phyloP scores from a whole-genome alignment of 2,888 invertebrate species.

The Colostygia pectinataria region DNA sequence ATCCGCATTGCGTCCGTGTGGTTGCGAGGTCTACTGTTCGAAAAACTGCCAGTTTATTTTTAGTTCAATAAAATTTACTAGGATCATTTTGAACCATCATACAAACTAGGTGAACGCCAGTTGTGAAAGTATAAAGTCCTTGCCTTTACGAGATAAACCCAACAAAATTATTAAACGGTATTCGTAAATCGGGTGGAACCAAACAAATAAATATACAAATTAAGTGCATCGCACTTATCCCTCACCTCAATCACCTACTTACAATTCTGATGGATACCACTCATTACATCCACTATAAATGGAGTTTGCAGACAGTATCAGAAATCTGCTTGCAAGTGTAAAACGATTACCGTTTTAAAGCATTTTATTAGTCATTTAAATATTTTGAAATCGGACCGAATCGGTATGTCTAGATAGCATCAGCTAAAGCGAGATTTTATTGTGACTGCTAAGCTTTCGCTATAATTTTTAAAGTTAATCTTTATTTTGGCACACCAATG shows the following conservation, averaged over 20 bases:
- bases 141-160: no score
- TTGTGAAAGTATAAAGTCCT: no score
- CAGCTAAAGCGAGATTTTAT: conserved; percentile 6
- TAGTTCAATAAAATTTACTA: no score
- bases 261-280: conserved; percentile 16
- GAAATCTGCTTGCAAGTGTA: conserved; percentile 18
- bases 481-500: no score
- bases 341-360: conserved; percentile 25
- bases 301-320: conserved; percentile 10
- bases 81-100: no score
- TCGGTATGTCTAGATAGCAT: conserved; percentile 11
- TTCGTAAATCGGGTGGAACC: no score
- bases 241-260: conserved; percentile 19
- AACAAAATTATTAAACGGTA: no score
- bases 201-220: conserved; percentile 23
- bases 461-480: no score
- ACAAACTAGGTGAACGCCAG: no score
- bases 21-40: no score
- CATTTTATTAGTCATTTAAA: conserved; percentile 20
- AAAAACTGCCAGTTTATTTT: no score
- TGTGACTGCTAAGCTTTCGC: not conserved
- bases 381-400: conserved; percentile 8
- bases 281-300: conserved; percentile 15
- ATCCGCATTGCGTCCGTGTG: no score
- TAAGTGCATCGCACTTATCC: conserved; percentile 13